Percentiles rank a stretch among this genome's conserved stretches.
Conservation (phyloP, 1,140 invertebrate genomes). For the Akabosia matsudoensis region DNA sequence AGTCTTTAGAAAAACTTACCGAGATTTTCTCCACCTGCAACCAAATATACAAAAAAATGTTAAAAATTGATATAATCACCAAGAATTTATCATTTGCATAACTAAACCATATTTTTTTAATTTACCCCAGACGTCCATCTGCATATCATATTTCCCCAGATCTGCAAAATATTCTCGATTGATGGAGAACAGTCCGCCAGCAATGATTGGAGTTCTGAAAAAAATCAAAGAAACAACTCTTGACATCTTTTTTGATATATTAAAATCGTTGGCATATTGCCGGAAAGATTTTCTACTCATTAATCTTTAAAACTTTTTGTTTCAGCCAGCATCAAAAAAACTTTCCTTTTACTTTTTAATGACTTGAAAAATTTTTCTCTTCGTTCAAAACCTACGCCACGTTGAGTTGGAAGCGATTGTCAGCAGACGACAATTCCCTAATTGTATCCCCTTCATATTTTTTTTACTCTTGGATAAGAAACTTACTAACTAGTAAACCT, state of each 20-base stretch:
- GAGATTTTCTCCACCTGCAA: slow-evolving; percentile 71
- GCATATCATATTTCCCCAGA: slow-evolving; percentile 93
- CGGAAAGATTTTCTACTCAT: neutral
- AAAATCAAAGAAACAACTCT: slow-evolving; percentile 29
- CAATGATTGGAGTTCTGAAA: slow-evolving; percentile 70
- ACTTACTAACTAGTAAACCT: too few species aligned
- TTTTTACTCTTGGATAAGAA: too few species aligned
- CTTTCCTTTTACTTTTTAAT: too few species aligned
- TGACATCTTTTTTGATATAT: slow-evolving; percentile 24
- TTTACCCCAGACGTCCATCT: slow-evolving; percentile 91
- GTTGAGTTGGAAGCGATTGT: too few species aligned
- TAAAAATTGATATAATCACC: neutral
- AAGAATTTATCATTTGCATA: slow-evolving; percentile 64
- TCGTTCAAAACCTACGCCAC: too few species aligned
- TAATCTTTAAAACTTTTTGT: too few species aligned
- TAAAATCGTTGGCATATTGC: neutral
- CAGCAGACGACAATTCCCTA: too few species aligned
- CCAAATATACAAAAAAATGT: slow-evolving; percentile 18
- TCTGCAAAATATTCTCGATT: slow-evolving; percentile 86
- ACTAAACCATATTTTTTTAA: neutral
- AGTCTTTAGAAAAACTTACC: slow-evolving; percentile 54
- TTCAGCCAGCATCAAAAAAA: too few species aligned
- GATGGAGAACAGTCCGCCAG: slow-evolving; percentile 89
- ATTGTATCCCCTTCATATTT: too few species aligned
- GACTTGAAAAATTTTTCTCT: too few species aligned